Base-by-base conservation (phyloP, 2,888 invertebrate genomes). In the Stomorhina lunata region DNA sequence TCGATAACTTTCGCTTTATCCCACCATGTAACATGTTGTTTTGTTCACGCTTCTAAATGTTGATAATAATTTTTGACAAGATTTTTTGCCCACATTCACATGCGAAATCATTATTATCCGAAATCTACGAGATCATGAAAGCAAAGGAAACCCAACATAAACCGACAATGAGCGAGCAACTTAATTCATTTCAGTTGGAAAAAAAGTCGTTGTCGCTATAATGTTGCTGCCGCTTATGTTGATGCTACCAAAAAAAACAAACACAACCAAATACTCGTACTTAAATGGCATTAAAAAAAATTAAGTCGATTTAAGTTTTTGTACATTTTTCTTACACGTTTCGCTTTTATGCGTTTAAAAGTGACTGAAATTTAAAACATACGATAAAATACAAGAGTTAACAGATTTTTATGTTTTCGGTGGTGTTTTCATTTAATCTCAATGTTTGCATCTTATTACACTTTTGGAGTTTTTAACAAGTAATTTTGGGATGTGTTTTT, bases 1-100 rank as follows among this genome's bases (percentile, higher is more conserved):
- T 22, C 50, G 61, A 78, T 71, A 48, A 71, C 53, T 22, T 72
- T 65, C 59, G 57, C 65, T 66, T 71, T 59, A 72, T 79, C n/a
- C n/a, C 72, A 79, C 65, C 66, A 40, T 57, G 71, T 79, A 79
- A 79, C 72, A 79, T 66, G 40, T 66, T 66, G 72, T 81, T 55
- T 15, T 76, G 57, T 72, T 61, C 50, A 20, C 43, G 34, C 61
- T 50, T 48, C 53, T 22, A 43, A 53, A 76, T 76, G 71, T 72
- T 81, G 69, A 78, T 69, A 66, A 79, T 75, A 82, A 79, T 53
- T 79, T 82, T 75, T 69, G 78, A 75, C 79, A 82, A 82, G 82
- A 65, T 69, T 69, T 73, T 69, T n/a, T n/a, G n/a, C n/a, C n/a
- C n/a, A n/a, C n/a, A n/a, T n/a, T n/a, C 61, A 63, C 45, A 25